These are phyloP conservation scores for Dicroscelio sp. DNA, from an alignment of 2,888 invertebrate genomes.

Conservation along the genomic window DNA sequence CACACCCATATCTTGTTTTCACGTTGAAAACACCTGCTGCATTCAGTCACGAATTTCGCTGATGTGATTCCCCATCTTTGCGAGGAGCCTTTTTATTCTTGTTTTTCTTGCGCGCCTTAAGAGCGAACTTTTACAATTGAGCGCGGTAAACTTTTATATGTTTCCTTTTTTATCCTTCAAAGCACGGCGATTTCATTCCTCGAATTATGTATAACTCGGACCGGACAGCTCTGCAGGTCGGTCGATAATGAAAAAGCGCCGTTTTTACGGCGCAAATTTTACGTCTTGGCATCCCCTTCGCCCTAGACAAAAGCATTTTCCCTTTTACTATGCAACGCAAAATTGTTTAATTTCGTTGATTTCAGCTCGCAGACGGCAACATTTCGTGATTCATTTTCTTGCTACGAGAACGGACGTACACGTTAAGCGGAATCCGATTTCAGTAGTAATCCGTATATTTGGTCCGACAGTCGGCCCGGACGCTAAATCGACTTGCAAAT, in stretches of 20 bases:
- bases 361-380: not conserved
- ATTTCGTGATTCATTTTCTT: conserved; percentile 18
- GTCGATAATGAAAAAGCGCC: conserved; percentile 53
- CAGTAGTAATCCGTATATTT: conserved; percentile 48
- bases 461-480: too few species aligned
- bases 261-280: not conserved
- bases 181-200: conserved; percentile 19
- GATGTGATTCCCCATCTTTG: conserved; percentile 48
- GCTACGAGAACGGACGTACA: not conserved
- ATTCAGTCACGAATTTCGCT: conserved; percentile 59
- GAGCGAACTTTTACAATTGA: conserved; percentile 46
- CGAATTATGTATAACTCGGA: conserved; percentile 55
- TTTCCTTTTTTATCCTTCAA: conserved; percentile 49
- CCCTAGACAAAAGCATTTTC: not conserved
- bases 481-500: conserved; percentile 16
- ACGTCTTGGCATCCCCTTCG: not conserved
- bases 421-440: conserved; percentile 51
- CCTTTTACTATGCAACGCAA: conserved; percentile 1
- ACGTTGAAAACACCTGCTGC: conserved; percentile 65
- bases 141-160: conserved; percentile 45
- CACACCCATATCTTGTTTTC: conserved; percentile 59
- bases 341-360: conserved; percentile 5
- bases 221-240: not conserved
- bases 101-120: too few species aligned
- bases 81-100: conserved; percentile 51